A percentile compares a stretch with the other conserved stretches of the same genome.
phyloP scores from a whole-genome alignment of 2,113 vertebrate species.

The Notiomystis cincta region DNA sequence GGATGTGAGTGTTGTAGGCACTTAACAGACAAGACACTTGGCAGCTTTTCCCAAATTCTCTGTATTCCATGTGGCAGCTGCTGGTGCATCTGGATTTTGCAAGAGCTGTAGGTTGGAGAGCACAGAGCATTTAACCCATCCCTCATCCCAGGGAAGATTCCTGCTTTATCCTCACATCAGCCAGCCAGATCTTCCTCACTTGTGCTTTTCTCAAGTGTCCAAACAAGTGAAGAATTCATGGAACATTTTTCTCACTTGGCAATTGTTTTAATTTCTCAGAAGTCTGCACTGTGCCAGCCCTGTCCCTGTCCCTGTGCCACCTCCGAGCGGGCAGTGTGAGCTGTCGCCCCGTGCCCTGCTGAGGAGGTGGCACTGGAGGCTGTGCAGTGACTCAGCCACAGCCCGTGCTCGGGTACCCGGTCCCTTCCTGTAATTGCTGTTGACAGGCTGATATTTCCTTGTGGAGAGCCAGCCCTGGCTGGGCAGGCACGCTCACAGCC shows the following conservation, averaged over 20 bases:
- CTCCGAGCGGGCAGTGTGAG: background rate
- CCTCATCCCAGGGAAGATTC: background rate
- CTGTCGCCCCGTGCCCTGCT: background rate
- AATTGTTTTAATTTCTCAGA: background rate
- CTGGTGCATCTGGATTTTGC: background rate
- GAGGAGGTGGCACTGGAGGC: background rate
- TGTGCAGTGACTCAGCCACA: background rate
- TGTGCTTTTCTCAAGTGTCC: background rate
- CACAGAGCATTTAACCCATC: background rate
- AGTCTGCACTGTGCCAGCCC: fast-evolving
- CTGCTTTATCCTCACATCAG: background rate
- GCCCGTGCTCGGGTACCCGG: background rate
- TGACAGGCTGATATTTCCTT: background rate
- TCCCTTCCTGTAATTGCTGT: background rate
- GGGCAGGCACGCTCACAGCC: background rate
- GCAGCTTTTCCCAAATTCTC: background rate
- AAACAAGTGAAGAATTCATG: background rate
- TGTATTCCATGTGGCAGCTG: background rate
- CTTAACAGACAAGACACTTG: background rate
- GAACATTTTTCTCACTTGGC: background rate
- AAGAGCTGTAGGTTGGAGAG: background rate
- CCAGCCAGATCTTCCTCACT: background rate
- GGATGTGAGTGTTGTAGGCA: background rate
- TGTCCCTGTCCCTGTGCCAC: background rate
- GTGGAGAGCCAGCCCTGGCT: background rate